A percentile compares a stretch with the other conserved stretches of the same genome.
phyloP scores from a whole-genome alignment of 2,113 vertebrate species.

The Paramormyrops kingsleyae region DNA sequence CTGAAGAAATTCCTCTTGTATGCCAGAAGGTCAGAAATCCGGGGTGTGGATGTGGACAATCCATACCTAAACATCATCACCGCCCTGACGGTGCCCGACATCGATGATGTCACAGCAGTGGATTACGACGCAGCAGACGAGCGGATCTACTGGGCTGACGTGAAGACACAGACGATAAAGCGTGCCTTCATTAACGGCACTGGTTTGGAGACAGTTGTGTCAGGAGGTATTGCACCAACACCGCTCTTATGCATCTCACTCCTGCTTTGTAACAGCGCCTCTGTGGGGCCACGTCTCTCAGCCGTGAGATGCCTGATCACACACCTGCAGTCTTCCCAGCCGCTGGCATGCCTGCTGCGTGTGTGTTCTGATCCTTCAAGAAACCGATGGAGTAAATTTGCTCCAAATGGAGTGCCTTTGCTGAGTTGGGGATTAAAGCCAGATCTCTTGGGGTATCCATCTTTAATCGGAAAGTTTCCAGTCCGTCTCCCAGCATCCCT shows the following conservation, averaged over 20 bases:
- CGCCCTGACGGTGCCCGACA: conserved; percentile 90
- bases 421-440: conserved; percentile 1
- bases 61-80: conserved; percentile 98
- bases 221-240: conserved; percentile 69
- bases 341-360: neutral
- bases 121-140: conserved; percentile 89
- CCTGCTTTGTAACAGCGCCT: neutral
- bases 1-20: conserved; percentile 91
- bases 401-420: neutral
- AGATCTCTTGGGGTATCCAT: neutral
- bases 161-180: conserved; percentile 95
- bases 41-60: conserved; percentile 92
- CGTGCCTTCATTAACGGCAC: conserved; percentile 94
- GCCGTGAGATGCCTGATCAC: neutral
- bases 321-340: neutral
- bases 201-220: conserved; percentile 87
- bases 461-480: conserved; percentile 13
- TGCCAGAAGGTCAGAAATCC: conserved; percentile 86
- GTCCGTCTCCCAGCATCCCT: neutral
- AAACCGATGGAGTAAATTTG: conserved; percentile 10
- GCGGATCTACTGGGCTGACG: conserved; percentile 92
- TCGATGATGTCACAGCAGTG: conserved; percentile 93
- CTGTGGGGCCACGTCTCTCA: neutral
- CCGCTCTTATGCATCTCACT: neutral
- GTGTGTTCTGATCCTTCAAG: neutral